Percentiles rank a stretch among this genome's conserved stretches.
These are phyloP conservation scores for Mechanitis messenoides DNA, from an alignment of 2,888 invertebrate genomes.

Conservation along the genomic window DNA sequence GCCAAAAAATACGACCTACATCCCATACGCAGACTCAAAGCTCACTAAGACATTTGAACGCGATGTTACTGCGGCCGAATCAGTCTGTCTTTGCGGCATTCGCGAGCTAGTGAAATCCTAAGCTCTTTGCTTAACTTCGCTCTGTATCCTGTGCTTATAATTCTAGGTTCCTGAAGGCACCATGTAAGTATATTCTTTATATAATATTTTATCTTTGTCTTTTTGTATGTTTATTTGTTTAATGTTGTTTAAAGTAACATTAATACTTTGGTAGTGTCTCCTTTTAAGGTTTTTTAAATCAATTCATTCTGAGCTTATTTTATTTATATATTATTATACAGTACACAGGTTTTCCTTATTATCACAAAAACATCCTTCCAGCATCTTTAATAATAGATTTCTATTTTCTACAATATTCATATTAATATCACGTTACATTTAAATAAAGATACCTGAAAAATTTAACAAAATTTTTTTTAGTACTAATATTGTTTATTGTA, in stretches of 20 bases:
- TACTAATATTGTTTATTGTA: no score
- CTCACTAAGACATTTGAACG: conserved; percentile 40
- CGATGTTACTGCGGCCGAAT: conserved; percentile 67
- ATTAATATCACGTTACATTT: no score
- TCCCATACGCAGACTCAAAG: conserved; percentile 35
- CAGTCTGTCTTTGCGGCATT: conserved; percentile 65
- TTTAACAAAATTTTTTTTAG: no score
- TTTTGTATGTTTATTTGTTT: not conserved
- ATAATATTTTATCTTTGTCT: not conserved
- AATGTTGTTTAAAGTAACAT: not conserved
- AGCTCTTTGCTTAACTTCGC: conserved; percentile 29
- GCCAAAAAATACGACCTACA: conserved; percentile 18
- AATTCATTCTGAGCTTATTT: no score
- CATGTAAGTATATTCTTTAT: not conserved
- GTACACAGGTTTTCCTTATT: no score
- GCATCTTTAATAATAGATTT: no score
- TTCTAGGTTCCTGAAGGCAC: conserved; percentile 7
- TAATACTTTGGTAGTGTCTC: no score
- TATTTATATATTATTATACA: no score
- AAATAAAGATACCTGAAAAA: no score
- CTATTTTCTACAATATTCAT: no score
- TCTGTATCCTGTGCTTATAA: conserved; percentile 17
- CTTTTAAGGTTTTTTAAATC: no score
- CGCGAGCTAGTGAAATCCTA: conserved; percentile 44
- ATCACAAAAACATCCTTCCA: no score